A percentile compares a stretch with the other conserved stretches of the same genome.
Evolutionary conservation across 2,888 invertebrate species (phyloP).

Genomic region (Idaea aversata): DNA sequence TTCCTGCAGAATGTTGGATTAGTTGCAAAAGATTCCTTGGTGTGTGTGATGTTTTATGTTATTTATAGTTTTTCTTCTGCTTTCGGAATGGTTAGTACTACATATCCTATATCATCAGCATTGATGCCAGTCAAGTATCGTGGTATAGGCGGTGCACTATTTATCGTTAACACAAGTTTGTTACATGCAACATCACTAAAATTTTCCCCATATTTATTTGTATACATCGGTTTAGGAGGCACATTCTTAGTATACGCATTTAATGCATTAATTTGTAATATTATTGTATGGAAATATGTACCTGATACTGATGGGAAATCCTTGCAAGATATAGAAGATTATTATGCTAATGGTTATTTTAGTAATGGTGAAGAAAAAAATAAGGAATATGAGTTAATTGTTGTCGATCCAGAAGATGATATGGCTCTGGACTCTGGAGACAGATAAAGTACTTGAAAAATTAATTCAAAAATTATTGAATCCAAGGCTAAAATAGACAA

Average conservation of each 20-base stretch:
- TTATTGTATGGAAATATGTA: constrained; percentile 8
- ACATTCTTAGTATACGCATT: constrained; percentile 9
- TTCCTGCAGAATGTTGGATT: constrained; percentile 2
- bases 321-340: constrained; percentile 6
- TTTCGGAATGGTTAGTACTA: constrained; percentile 2
- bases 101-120: constrained; percentile 7
- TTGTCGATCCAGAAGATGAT: background rate
- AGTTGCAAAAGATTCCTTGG: constrained; percentile 1
- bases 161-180: constrained; percentile 6
- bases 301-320: constrained; percentile 17
- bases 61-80: background rate
- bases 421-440: background rate
- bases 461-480: no score
- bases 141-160: constrained; percentile 12
- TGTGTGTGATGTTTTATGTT: constrained; percentile 9
- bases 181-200: constrained; percentile 10
- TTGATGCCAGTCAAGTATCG: constrained; percentile 19
- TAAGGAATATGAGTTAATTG: background rate
- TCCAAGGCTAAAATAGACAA: no score
- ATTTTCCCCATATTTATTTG: constrained; percentile 13
- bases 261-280: background rate
- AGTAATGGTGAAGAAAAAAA: background rate
- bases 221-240: constrained; percentile 8
- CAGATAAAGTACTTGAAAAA: no score
- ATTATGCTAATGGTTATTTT: constrained; percentile 8